Percentiles rank a stretch among this genome's conserved stretches.
Evolutionary conservation across 2,797 vertebrate species (phyloP).

Genomic region (Emydoidea blandingii): DNA sequence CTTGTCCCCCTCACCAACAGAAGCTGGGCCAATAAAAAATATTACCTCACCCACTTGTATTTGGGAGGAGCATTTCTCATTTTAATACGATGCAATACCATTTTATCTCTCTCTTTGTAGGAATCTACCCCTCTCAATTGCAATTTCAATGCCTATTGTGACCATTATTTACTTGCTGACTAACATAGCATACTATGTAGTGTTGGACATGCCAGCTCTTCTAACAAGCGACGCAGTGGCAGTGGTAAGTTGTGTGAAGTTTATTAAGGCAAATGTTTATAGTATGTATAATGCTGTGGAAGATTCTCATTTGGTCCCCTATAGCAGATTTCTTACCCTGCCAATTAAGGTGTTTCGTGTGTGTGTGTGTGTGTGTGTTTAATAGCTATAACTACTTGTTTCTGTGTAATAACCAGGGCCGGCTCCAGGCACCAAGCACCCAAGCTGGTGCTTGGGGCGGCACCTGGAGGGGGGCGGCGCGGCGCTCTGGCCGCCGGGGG

Average conservation of each 20-base stretch:
- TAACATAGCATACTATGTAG: slow-evolving; percentile 88
- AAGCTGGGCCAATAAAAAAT: background rate
- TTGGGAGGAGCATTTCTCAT: background rate
- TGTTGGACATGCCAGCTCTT: slow-evolving; percentile 86
- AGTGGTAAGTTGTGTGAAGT: slow-evolving; percentile 80
- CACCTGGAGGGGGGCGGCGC: too few species aligned
- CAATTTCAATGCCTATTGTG: slow-evolving; percentile 88
- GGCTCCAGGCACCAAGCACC: too few species aligned
- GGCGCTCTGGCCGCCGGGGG: too few species aligned
- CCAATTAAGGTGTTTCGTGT: background rate
- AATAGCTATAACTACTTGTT: background rate
- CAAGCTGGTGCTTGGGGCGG: too few species aligned
- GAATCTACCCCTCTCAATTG: slow-evolving; percentile 89
- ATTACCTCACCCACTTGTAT: background rate
- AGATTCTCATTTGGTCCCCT: background rate
- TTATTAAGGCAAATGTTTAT: background rate
- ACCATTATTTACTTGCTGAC: slow-evolving; percentile 89
- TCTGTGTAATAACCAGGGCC: background rate
- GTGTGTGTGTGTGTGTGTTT: background rate
- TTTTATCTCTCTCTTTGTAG: slow-evolving; percentile 70
- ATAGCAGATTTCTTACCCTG: background rate
- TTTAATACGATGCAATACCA: background rate
- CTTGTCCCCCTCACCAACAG: too few species aligned
- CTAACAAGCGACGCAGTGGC: slow-evolving; percentile 88
- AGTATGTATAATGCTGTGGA: background rate